These are phyloP conservation scores for Emys orbicularis DNA, from an alignment of 2,797 vertebrate genomes.

Conservation along the genomic window DNA sequence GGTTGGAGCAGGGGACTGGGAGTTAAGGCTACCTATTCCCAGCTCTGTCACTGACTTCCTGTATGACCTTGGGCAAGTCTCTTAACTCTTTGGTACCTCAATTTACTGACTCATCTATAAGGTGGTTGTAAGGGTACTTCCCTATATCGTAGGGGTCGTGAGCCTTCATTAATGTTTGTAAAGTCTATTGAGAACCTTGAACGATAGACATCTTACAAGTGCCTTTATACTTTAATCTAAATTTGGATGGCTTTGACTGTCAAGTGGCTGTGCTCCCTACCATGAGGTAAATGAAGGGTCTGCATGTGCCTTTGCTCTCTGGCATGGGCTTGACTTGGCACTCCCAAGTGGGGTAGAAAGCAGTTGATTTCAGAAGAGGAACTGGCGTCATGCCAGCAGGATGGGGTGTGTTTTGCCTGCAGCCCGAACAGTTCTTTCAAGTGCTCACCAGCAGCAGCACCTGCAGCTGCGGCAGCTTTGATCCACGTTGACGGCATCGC, in stretches of 20 bases:
- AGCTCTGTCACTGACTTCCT: not conserved
- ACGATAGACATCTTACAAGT: not conserved
- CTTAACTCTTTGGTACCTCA: not conserved
- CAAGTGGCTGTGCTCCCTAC: not conserved
- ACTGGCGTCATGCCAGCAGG: not conserved
- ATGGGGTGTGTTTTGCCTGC: not conserved
- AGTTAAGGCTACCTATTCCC: not conserved
- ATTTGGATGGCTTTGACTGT: not conserved
- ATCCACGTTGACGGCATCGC: not conserved
- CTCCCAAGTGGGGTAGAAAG: not conserved
- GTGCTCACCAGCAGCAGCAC: not conserved
- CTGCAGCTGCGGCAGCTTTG: slow-evolving; percentile 24
- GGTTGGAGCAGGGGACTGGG: not conserved
- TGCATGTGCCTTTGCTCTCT: not conserved
- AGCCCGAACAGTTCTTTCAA: not conserved
- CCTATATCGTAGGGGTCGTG: not conserved
- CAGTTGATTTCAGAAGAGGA: not conserved
- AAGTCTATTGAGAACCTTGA: not conserved
- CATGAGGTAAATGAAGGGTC: not conserved
- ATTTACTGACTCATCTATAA: accelerated
- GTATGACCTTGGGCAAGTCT: not conserved
- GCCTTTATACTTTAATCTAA: not conserved
- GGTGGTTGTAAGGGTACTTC: not conserved
- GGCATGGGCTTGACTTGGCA: not conserved
- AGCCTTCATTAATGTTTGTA: not conserved